Percentiles rank a stretch among this genome's conserved stretches.
Conservation (phyloP, 2,113 vertebrate genomes). For the Phalacrocorax carbo region DNA sequence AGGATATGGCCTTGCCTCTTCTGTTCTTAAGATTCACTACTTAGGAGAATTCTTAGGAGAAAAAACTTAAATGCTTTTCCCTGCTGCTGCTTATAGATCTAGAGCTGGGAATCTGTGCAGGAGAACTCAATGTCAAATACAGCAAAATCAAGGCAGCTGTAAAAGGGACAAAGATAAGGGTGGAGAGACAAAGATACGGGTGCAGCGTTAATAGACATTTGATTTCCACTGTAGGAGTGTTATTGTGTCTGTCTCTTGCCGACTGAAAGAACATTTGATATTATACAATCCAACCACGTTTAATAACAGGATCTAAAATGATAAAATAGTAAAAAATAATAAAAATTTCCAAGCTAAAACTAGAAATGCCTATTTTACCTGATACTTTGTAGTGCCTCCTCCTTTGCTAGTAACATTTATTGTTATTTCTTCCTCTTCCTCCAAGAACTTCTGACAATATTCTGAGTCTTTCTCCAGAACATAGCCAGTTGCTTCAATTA, state of each 20-base stretch:
- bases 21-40: neutral
- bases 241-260: neutral
- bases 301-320: neutral
- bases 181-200: neutral
- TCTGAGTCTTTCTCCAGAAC: conserved; percentile 93
- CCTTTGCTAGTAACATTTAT: conserved; percentile 86
- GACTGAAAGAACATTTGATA: neutral
- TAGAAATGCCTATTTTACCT: conserved; percentile 67
- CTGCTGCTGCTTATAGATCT: neutral
- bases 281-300: neutral
- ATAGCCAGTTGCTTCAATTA: conserved; percentile 94
- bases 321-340: neutral
- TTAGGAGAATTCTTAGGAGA: neutral
- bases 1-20: neutral
- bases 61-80: neutral
- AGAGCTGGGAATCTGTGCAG: neutral
- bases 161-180: neutral
- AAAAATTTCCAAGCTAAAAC: neutral
- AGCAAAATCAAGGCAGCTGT: neutral
- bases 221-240: neutral
- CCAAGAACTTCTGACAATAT: conserved; percentile 92
- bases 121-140: neutral
- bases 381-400: conserved; percentile 80
- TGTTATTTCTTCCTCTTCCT: conserved; percentile 93
- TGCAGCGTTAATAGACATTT: neutral